These are phyloP conservation scores for Metaphire vulgaris DNA, from an alignment of 1,140 invertebrate genomes.

Conservation along the genomic window DNA sequence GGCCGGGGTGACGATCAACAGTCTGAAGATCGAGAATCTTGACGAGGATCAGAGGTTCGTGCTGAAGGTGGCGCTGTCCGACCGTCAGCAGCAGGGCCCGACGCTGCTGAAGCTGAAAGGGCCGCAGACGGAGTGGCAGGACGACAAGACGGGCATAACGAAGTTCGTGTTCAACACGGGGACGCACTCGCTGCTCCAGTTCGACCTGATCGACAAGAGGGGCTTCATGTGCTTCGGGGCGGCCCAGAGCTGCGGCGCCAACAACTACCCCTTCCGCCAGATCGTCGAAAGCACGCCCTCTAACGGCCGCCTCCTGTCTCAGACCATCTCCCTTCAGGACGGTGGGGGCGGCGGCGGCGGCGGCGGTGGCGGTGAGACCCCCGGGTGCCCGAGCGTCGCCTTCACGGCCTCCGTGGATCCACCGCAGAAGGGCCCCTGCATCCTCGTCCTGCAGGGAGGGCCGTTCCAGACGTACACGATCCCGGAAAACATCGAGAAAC, in stretches of 20 bases:
- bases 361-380: neutral
- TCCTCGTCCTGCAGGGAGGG: slow-evolving; percentile 19
- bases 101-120: slow-evolving; percentile 23
- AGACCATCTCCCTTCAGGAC: slow-evolving; percentile 8
- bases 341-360: neutral
- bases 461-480: slow-evolving; percentile 41
- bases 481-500: slow-evolving; percentile 42
- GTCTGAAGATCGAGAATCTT: slow-evolving; percentile 24
- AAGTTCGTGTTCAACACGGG: slow-evolving; percentile 27
- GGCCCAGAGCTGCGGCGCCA: slow-evolving; percentile 6
- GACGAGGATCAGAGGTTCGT: slow-evolving; percentile 14
- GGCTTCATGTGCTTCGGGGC: slow-evolving; percentile 28
- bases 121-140: slow-evolving; percentile 22
- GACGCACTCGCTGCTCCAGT: slow-evolving; percentile 10
- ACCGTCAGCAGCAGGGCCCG: neutral
- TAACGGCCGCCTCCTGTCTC: slow-evolving; percentile 15
- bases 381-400: slow-evolving; percentile 5
- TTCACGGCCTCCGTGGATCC: slow-evolving; percentile 16
- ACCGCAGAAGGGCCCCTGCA: slow-evolving; percentile 17
- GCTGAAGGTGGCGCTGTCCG: slow-evolving; percentile 1
- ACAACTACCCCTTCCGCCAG: slow-evolving; percentile 25
- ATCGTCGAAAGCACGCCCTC: slow-evolving; percentile 24
- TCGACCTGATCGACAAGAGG: slow-evolving; percentile 27
- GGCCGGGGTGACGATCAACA: slow-evolving; percentile 23
- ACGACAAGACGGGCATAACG: slow-evolving; percentile 10